phyloP scores from a whole-genome alignment of 2,888 invertebrate species.

The Microdon myrmicae region DNA sequence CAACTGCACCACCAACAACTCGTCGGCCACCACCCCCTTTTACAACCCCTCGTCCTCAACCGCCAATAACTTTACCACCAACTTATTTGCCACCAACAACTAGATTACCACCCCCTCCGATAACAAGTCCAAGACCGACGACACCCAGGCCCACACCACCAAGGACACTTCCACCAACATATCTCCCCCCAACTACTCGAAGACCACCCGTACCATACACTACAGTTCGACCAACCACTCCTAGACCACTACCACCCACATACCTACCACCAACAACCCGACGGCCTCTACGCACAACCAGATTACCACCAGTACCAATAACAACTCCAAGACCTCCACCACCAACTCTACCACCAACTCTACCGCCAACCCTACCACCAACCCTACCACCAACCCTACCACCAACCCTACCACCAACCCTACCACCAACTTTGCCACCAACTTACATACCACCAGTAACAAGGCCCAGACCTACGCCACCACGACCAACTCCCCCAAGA shows the following conservation, averaged over 20 bases:
- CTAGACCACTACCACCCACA: constrained; percentile 27
- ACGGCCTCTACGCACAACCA: constrained; percentile 21
- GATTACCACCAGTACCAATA: constrained; percentile 53
- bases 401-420: constrained; percentile 7
- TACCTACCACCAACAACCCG: constrained; percentile 32
- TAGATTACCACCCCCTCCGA: constrained; percentile 10
- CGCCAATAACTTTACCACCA: constrained; percentile 1
- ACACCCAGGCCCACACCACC: constrained; percentile 43
- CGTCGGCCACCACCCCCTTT: constrained; percentile 4
- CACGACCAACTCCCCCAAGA: constrained; percentile 4
- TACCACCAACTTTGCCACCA: constrained; percentile 2
- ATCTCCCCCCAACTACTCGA: constrained; percentile 25
- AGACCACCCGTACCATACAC: constrained; percentile 1
- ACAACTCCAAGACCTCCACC: constrained; percentile 2
- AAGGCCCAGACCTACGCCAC: not conserved
- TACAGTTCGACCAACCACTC: constrained; percentile 33
- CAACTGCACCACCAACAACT: constrained; percentile 11
- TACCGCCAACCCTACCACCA: not conserved
- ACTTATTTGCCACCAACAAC: constrained; percentile 37
- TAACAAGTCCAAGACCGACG: constrained; percentile 36
- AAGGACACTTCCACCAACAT: too few relatives aligned
- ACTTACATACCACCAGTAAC: constrained; percentile 6
- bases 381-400: constrained; percentile 1
- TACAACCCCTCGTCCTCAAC: not conserved
- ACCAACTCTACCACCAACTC: constrained; percentile 6